These are phyloP conservation scores for Phaonia tiefii DNA, from an alignment of 2,888 invertebrate genomes.

Conservation along the genomic window DNA sequence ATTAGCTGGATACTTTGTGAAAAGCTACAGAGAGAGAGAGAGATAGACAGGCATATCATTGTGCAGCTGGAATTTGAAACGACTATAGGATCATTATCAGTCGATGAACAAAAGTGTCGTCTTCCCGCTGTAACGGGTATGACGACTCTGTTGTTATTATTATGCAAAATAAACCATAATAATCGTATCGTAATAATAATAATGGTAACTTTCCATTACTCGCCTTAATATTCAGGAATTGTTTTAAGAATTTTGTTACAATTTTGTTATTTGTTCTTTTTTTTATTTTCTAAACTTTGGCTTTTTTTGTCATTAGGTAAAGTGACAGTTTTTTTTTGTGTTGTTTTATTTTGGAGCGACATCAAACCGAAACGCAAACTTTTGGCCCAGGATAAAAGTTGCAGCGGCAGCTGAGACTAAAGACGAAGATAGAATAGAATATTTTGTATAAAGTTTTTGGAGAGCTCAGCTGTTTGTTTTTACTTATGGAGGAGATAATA, in stretches of 20 bases:
- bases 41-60: neutral
- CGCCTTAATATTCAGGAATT: neutral
- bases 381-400: conserved; percentile 6
- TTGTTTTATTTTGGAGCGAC: neutral
- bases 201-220: conserved; percentile 33
- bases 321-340: neutral
- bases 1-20: neutral
- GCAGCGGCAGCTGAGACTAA: neutral
- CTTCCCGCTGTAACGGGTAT: neutral
- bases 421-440: neutral
- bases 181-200: too few relatives aligned
- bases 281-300: conserved; percentile 5
- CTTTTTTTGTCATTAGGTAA: neutral
- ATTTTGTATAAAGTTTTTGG: neutral
- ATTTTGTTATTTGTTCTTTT: too few relatives aligned
- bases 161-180: conserved; percentile 22
- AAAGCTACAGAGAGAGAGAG: neutral
- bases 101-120: neutral
- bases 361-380: neutral
- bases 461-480: conserved; percentile 24
- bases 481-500: conserved; percentile 12
- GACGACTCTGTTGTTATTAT: conserved; percentile 1
- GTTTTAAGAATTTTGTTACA: conserved; percentile 33
- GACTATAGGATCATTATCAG: conserved; percentile 4
- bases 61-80: conserved; percentile 17